A percentile compares a stretch with the other conserved stretches of the same genome.
These are phyloP conservation scores for Sturnus vulgaris DNA, from an alignment of 2,113 vertebrate genomes.

Conservation along the genomic window DNA sequence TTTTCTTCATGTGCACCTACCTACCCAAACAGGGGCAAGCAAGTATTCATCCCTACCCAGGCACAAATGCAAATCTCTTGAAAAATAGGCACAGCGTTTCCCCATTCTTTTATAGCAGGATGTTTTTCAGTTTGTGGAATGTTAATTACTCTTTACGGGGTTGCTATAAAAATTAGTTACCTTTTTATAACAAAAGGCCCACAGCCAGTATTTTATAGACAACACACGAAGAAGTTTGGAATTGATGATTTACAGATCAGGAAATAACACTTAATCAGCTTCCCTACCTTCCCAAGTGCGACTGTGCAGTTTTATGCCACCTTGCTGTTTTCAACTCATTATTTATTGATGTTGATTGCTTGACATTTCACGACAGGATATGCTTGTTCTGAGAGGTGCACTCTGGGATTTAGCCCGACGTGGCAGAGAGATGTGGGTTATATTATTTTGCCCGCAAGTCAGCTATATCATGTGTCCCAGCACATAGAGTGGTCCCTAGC, in stretches of 20 bases:
- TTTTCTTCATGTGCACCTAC: not conserved
- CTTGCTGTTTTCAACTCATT: conserved; percentile 51
- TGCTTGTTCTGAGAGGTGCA: conserved; percentile 10
- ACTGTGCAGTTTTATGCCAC: conserved; percentile 47
- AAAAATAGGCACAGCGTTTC: conserved; percentile 10
- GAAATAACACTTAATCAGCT: conserved; percentile 76
- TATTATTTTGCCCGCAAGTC: not conserved
- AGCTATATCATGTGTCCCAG: conserved; percentile 16
- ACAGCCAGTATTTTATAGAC: conserved; percentile 70
- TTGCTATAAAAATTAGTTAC: conserved; percentile 67
- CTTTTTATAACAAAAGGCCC: conserved; percentile 69
- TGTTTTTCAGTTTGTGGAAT: conserved; percentile 51
- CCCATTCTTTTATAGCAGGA: conserved; percentile 60
- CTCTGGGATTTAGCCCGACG: conserved; percentile 22
- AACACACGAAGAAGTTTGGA: conserved; percentile 60
- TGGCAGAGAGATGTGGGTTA: conserved; percentile 16
- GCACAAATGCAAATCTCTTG: not conserved
- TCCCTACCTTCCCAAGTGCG: conserved; percentile 7
- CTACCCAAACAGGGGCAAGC: not conserved
- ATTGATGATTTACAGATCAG: conserved; percentile 76
- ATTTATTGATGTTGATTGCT: conserved; percentile 59
- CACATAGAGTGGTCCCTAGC: not conserved
- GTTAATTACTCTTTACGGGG: conserved; percentile 72
- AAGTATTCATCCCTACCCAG: not conserved
- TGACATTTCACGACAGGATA: conserved; percentile 53